phyloP scores from a whole-genome alignment of 64 coral and sea anemone genomes.

The Stylophora pistillata region DNA sequence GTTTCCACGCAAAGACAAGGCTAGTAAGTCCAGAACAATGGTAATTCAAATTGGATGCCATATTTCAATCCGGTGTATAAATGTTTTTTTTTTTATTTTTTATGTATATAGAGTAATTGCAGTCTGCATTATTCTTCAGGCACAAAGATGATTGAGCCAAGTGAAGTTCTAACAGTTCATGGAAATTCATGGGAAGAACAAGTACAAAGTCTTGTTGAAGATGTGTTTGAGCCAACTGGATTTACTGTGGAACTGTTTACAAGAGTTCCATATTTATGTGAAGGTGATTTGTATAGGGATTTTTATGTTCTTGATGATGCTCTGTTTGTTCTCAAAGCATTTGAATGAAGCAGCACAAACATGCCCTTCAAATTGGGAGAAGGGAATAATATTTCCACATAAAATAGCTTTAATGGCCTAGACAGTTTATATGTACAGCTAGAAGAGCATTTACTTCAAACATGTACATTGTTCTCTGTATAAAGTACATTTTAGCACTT shows the following conservation, averaged over 20 bases:
- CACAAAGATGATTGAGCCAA: constrained; percentile 68
- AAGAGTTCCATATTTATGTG: constrained; percentile 92
- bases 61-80: no score
- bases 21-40: no score
- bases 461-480: no score
- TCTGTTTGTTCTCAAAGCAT: constrained; percentile 87
- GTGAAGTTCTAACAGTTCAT: constrained; percentile 63
- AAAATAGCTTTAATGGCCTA: no score
- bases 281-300: constrained; percentile 88
- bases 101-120: neutral
- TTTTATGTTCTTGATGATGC: constrained; percentile 93
- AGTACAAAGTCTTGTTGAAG: constrained; percentile 68
- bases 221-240: constrained; percentile 88
- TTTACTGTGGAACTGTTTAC: constrained; percentile 83
- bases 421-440: no score
- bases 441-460: no score
- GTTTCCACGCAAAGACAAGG: no score
- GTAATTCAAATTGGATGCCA: no score
- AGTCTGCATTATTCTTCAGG: constrained; percentile 43
- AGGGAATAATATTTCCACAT: no score
- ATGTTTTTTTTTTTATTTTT: neutral
- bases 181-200: constrained; percentile 89
- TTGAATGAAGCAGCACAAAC: neutral
- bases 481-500: no score
- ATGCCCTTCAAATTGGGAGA: neutral